Evolutionary conservation across 2,113 vertebrate genomes (phyloP).

Genomic region (Cephalopterus ornatus): DNA sequence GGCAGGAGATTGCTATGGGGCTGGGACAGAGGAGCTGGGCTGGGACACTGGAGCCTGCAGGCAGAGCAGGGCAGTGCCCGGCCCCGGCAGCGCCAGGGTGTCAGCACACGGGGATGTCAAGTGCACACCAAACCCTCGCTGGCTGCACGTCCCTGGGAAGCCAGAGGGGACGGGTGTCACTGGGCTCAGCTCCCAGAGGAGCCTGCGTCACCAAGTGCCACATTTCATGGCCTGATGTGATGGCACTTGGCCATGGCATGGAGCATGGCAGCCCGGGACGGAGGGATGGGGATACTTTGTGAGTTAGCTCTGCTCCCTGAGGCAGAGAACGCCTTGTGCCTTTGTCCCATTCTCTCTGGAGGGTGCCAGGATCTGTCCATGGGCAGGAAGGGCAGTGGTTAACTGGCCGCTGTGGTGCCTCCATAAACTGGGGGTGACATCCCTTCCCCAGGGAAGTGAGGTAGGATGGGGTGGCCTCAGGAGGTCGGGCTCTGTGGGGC

Average conservation of each 20-base stretch:
- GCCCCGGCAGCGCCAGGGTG: fast-evolving
- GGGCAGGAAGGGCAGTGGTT: not conserved
- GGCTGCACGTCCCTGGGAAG: not conserved
- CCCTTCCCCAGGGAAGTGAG: not conserved
- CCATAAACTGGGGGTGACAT: not conserved
- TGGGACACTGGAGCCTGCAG: not conserved
- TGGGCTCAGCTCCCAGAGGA: not conserved
- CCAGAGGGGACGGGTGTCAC: fast-evolving
- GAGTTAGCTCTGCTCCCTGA: not conserved
- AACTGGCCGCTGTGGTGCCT: not conserved
- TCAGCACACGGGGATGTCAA: not conserved
- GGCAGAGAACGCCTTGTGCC: not conserved
- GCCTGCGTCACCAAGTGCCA: not conserved
- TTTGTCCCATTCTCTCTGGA: not conserved
- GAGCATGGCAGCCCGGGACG: fast-evolving
- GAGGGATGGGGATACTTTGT: not conserved
- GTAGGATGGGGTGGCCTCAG: not conserved
- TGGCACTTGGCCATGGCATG: not conserved
- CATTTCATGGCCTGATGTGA: not conserved
- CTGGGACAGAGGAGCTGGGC: not conserved
- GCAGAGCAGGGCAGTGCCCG: not conserved
- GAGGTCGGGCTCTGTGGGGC: not conserved
- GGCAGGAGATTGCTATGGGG: not conserved
- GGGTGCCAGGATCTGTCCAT: not conserved
- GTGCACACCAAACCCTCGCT: not conserved